Base-by-base conservation (phyloP, 2,113 vertebrate genomes). In the Cynopterus brachyotis region DNA sequence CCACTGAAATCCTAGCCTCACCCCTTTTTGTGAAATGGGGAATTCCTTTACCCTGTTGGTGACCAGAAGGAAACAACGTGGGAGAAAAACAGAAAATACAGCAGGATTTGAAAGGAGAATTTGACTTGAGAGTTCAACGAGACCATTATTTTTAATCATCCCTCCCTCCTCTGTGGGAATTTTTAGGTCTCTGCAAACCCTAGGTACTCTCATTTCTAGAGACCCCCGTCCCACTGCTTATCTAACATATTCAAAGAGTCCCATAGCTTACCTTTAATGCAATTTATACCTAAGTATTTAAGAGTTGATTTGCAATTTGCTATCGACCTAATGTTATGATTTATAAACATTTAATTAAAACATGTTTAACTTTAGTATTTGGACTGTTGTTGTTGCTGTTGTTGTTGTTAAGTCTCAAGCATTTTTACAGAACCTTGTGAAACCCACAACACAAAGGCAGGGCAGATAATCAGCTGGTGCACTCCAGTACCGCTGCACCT, bases 341-440 rank as follows among this genome's bases (percentile, higher is more conserved):
- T 91, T 84, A 66, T 10, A 94, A 82, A 82, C 7, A 76, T 57
- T 73, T 93, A 53, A 42, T 64, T 60, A 83, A 94, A 92, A 78
- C 37, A 88, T 42, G 35, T 83, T 70, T 84, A 86, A 62, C 35
- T 57, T 79, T 80, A 83, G 57, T 55, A 92, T 73, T 90, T 95
- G 45, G 20, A 16, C 30, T 57, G 20, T 45, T 57, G 45, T 59
- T 22, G 57, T 45, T 57, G 45, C 26, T 22, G 57, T 37, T n/a
- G 30, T 80, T 35, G 12, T 28, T n/a, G 28, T 70, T 79, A 40
- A 35, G 30, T 88, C 30, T 64, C 64, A 53, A 73, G 59, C 24
- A 76, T 91, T 88, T 88, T 76, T 69, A 66, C 12, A 53, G 59
- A 37, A 47, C 67, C 55, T 82, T 82, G 35, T 3, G 60, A 66